phyloP scores from a whole-genome alignment of 2,797 vertebrate genomes.

The Syncerus caffer region DNA sequence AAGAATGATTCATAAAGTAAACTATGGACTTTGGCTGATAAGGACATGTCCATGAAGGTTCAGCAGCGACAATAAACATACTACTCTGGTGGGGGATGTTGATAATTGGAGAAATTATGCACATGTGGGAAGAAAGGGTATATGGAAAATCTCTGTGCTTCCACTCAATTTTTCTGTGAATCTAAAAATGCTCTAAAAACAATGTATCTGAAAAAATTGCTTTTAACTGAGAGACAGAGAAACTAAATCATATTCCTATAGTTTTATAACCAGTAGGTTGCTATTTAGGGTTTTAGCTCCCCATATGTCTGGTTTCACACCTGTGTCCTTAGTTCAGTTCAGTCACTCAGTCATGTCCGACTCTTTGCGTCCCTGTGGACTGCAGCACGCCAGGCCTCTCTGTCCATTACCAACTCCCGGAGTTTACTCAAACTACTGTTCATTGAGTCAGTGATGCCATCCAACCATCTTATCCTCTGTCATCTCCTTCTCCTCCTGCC shows the following conservation, averaged over 20 bases:
- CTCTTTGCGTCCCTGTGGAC: not conserved
- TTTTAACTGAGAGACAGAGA: not conserved
- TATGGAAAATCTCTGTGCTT: not conserved
- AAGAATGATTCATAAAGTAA: not conserved
- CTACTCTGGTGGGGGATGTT: not conserved
- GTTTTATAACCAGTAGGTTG: not conserved
- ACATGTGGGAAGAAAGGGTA: not conserved
- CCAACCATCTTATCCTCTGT: not conserved
- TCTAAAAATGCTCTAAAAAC: not conserved
- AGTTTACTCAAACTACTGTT: not conserved
- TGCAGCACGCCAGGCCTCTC: not conserved
- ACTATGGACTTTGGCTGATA: not conserved
- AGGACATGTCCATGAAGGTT: not conserved
- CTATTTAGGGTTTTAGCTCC: not conserved
- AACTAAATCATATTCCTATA: not conserved
- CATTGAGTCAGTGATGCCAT: not conserved
- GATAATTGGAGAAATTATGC: not conserved
- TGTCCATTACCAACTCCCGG: fast-evolving
- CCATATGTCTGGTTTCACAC: not conserved
- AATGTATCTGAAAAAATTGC: not conserved
- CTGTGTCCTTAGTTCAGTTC: not conserved
- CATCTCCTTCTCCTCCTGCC: not conserved
- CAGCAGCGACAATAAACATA: not conserved
- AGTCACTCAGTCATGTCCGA: not conserved
- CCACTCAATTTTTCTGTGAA: not conserved